Conservation (phyloP, 2,113 vertebrate genomes). For the Menidia beryllina region DNA sequence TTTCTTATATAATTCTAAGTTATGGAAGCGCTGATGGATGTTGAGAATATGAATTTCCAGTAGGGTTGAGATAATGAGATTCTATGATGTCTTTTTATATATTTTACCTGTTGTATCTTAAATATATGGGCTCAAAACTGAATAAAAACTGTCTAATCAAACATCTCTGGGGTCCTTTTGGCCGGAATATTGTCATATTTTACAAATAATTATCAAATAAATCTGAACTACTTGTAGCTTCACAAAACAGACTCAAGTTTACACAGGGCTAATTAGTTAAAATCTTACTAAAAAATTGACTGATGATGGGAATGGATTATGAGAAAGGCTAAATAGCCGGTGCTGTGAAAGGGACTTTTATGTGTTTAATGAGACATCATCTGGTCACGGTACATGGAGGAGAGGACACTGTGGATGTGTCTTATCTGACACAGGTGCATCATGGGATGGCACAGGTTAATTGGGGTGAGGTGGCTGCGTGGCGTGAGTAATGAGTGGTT, state of each 20-base stretch:
- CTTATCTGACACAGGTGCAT: slow-evolving; percentile 67
- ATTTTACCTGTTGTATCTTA: not conserved
- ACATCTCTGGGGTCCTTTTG: not conserved
- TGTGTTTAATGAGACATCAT: slow-evolving; percentile 53
- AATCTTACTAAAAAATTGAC: slow-evolving; percentile 29
- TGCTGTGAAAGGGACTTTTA: slow-evolving; percentile 39
- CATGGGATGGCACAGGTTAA: slow-evolving; percentile 70
- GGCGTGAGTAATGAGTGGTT: slow-evolving; percentile 74
- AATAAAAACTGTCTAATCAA: too few relatives aligned
- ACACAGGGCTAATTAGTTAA: slow-evolving; percentile 31
- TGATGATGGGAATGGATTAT: slow-evolving; percentile 39
- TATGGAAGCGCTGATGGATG: slow-evolving; percentile 21
- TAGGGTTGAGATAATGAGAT: slow-evolving; percentile 31
- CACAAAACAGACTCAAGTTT: not conserved
- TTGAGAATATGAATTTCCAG: slow-evolving; percentile 23
- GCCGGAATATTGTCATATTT: not conserved
- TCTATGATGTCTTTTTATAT: not conserved
- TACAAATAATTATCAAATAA: not conserved
- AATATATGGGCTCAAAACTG: not conserved
- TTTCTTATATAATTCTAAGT: not conserved
- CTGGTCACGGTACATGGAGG: slow-evolving; percentile 13
- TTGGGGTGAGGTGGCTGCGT: slow-evolving; percentile 68
- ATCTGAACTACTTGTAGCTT: not conserved
- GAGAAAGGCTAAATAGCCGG: slow-evolving; percentile 41
- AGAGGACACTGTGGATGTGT: slow-evolving; percentile 47